A percentile compares a stretch with the other conserved stretches of the same genome.
Evolutionary conservation across 2,113 vertebrate genomes (phyloP).

Genomic region (Notarius quadriscutis): DNA sequence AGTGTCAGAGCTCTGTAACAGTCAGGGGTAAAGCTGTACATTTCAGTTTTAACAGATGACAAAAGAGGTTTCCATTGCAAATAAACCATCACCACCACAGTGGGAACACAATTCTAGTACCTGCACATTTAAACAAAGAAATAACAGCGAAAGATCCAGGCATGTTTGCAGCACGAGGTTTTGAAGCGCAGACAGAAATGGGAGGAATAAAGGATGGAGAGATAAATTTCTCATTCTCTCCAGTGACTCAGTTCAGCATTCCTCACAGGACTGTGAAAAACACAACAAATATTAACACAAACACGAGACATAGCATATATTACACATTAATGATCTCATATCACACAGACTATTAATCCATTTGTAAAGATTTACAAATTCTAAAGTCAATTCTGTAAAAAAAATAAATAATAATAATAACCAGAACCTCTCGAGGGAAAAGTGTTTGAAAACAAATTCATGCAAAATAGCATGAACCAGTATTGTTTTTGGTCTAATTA

Average conservation of each 20-base stretch:
- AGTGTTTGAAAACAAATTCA: not conserved
- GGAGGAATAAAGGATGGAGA: not conserved
- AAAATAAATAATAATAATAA: no score
- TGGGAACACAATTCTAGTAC: conserved; percentile 3
- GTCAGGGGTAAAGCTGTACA: not conserved
- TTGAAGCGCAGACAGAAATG: not conserved
- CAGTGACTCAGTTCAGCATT: not conserved
- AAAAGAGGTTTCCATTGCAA: not conserved
- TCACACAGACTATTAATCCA: not conserved
- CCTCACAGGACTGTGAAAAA: not conserved
- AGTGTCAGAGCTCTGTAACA: not conserved
- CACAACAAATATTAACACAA: not conserved
- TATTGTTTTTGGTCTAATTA: not conserved
- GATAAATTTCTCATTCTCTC: not conserved
- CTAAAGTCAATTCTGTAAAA: not conserved
- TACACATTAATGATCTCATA: not conserved
- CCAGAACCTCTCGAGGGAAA: not conserved
- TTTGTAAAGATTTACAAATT: not conserved
- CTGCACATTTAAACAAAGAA: not conserved
- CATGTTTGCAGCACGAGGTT: not conserved
- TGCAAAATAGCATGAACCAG: not conserved
- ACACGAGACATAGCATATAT: not conserved
- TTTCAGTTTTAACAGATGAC: not conserved
- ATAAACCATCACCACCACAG: not conserved
- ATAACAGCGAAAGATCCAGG: not conserved